Percentiles rank a stretch among this genome's conserved stretches.
Evolutionary conservation across 2,888 invertebrate species (phyloP).

Genomic region (Leptodirus hochenwartii): DNA sequence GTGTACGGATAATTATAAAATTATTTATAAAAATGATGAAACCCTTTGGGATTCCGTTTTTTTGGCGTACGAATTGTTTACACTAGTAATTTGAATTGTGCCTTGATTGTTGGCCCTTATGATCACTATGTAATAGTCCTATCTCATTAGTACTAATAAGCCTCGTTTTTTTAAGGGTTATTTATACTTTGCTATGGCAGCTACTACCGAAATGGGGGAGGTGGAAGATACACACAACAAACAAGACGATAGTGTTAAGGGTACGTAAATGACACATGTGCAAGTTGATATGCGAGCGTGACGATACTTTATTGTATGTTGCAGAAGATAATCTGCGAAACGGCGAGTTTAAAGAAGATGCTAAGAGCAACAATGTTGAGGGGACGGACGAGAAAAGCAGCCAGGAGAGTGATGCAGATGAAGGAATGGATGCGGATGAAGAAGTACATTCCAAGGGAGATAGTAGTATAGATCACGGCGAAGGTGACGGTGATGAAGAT

Average conservation of each 20-base stretch:
- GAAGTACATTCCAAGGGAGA: constrained; percentile 13
- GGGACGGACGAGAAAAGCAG: constrained; percentile 11
- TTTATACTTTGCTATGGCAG: constrained; percentile 23
- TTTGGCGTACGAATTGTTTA: too few relatives aligned
- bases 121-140: too few relatives aligned
- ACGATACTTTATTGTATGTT: constrained; percentile 11
- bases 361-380: constrained; percentile 13
- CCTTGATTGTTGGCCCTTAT: too few relatives aligned
- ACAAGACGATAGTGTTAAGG: constrained; percentile 20
- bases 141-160: too few relatives aligned
- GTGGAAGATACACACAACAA: constrained; percentile 26
- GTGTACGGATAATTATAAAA: too few relatives aligned
- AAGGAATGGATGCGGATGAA: constrained; percentile 12
- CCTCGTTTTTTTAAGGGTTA: constrained; percentile 8
- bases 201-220: constrained; percentile 26
- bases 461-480: constrained; percentile 13
- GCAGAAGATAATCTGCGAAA: constrained; percentile 15
- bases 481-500: constrained; percentile 20
- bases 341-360: constrained; percentile 11
- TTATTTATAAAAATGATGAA: too few relatives aligned
- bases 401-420: constrained; percentile 11
- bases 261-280: constrained; percentile 11
- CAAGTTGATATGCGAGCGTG: too few relatives aligned
- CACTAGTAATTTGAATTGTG: too few relatives aligned
- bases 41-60: too few relatives aligned